Conservation (phyloP, 2,888 invertebrate genomes). For the Ochropleura plecta region DNA sequence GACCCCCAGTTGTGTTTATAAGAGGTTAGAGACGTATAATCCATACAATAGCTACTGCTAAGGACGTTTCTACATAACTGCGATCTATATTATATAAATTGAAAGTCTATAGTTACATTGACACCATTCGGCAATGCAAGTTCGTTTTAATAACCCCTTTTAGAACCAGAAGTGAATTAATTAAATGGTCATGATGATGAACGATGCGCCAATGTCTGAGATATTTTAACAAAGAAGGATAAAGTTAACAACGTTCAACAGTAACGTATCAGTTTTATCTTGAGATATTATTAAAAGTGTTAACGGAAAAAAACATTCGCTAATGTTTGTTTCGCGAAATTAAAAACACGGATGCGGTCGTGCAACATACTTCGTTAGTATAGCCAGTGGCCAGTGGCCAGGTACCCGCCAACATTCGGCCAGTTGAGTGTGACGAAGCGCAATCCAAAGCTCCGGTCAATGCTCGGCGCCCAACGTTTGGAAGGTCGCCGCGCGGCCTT, state of each 20-base stretch:
- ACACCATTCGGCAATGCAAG: constrained; percentile 49
- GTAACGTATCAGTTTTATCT: constrained; percentile 11
- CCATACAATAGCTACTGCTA: constrained; percentile 23
- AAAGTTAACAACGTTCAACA: constrained; percentile 11
- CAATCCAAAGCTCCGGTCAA: constrained; percentile 80
- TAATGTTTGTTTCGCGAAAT: constrained; percentile 65
- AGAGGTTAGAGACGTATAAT: constrained; percentile 31
- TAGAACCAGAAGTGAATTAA: constrained; percentile 49
- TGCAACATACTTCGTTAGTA: constrained; percentile 67
- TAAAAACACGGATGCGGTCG: constrained; percentile 72
- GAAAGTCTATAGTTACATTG: constrained; percentile 50
- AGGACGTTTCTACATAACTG: constrained; percentile 12
- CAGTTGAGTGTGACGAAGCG: constrained; percentile 77
- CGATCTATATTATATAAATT: constrained; percentile 43
- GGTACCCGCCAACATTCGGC: constrained; percentile 70
- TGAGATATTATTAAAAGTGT: constrained; percentile 15
- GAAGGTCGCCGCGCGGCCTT: constrained; percentile 90
- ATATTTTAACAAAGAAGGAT: constrained; percentile 10
- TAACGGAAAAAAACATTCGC: constrained; percentile 20
- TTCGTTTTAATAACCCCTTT: constrained; percentile 42
- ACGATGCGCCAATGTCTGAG: constrained; percentile 9
- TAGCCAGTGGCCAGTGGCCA: constrained; percentile 66
- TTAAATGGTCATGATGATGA: constrained; percentile 37
- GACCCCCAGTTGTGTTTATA: constrained; percentile 35
- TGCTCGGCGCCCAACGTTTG: constrained; percentile 85